Conservation (phyloP, 2,113 vertebrate species). For the Holacanthus passer region DNA sequence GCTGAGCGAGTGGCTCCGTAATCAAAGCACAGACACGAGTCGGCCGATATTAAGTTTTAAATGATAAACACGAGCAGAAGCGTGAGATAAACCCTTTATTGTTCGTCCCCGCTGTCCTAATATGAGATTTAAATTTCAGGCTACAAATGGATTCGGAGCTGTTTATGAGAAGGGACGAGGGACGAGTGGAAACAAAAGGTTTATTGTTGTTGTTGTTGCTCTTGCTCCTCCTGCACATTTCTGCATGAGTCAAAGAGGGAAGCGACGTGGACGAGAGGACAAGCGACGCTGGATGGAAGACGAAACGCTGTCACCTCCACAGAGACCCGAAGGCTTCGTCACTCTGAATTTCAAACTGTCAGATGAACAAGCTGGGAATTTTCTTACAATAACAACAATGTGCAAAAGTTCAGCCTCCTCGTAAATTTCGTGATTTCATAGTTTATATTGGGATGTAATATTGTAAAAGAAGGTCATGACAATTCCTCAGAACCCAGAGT, state of each 20-base stretch:
- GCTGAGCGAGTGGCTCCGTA: not conserved
- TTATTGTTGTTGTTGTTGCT: conserved; percentile 14
- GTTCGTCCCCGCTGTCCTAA: not conserved
- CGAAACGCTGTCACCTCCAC: no score
- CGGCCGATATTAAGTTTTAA: not conserved
- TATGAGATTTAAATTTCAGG: conserved; percentile 35
- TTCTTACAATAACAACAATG: no score
- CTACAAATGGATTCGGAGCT: conserved; percentile 31
- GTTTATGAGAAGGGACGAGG: conserved; percentile 10
- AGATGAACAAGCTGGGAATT: no score
- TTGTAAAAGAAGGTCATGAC: no score
- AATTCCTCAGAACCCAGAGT: no score
- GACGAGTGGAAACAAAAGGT: conserved; percentile 10
- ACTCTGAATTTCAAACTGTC: no score
- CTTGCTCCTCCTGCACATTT: conserved; percentile 24
- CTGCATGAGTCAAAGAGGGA: conserved; percentile 11
- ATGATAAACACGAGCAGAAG: not conserved
- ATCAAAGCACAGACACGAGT: no score
- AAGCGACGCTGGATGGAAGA: not conserved
- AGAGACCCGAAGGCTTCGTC: no score
- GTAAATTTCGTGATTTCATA: no score
- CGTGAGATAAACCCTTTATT: not conserved
- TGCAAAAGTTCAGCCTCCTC: no score
- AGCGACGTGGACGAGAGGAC: not conserved
- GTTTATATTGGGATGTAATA: no score